These are phyloP conservation scores for Sturnus vulgaris DNA, from an alignment of 2,113 vertebrate species.

Conservation along the genomic window DNA sequence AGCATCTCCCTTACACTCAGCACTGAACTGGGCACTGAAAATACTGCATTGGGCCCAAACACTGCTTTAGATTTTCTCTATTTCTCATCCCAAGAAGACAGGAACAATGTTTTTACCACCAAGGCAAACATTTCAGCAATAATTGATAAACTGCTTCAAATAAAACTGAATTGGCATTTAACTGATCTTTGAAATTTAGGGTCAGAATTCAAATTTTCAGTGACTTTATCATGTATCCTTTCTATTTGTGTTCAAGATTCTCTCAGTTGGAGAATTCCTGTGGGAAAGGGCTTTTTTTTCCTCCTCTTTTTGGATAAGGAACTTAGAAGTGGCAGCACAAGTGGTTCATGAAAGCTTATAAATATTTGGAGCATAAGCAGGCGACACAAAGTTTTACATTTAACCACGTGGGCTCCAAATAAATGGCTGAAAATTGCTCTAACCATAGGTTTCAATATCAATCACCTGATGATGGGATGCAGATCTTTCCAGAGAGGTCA, in stretches of 20 bases:
- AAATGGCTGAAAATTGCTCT: constrained; percentile 72
- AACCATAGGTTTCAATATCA: constrained; percentile 75
- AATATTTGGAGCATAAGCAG: constrained; percentile 68
- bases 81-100: background rate
- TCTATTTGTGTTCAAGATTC: background rate
- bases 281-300: background rate
- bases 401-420: constrained; percentile 63
- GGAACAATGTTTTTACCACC: background rate
- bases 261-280: constrained; percentile 15
- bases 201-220: background rate
- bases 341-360: constrained; percentile 32
- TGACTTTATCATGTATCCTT: background rate
- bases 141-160: background rate
- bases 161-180: constrained; percentile 9
- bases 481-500: constrained; percentile 58
- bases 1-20: background rate
- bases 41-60: accelerated
- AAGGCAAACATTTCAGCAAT: background rate
- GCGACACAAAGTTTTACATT: constrained; percentile 60
- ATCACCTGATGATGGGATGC: constrained; percentile 57
- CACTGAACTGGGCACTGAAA: background rate
- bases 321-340: constrained; percentile 50
- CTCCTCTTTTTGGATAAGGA: constrained; percentile 25
- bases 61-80: background rate
- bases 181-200: constrained; percentile 10